phyloP scores from a whole-genome alignment of 2,888 invertebrate species.

The Andrena dorsata region DNA sequence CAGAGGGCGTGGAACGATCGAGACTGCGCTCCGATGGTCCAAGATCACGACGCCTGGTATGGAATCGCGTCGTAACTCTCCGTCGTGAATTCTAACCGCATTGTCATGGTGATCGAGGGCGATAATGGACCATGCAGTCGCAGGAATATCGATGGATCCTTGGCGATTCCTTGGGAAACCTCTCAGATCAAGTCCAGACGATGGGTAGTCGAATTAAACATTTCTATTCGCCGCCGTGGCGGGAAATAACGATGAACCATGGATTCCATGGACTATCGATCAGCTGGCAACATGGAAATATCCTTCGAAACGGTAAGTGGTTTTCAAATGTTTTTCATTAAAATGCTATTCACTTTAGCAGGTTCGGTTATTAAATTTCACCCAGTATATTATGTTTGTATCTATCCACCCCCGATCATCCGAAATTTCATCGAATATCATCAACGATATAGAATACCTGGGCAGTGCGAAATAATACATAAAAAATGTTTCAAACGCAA shows the following conservation, averaged over 20 bases:
- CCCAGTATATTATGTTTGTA: not conserved
- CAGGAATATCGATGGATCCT: constrained; percentile 54
- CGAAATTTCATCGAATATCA: not conserved
- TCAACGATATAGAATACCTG: not conserved
- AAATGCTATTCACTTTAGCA: no score
- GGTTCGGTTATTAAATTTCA: no score
- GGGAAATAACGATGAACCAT: no score
- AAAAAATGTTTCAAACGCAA: not conserved
- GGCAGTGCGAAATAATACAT: not conserved
- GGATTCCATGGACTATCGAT: no score
- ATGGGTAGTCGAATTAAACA: not conserved
- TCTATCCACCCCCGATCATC: no score
- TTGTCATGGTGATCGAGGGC: constrained; percentile 65
- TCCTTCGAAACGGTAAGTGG: no score
- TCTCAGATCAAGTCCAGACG: not conserved
- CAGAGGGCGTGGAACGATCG: not conserved
- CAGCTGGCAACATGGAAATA: no score
- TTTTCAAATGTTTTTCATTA: no score
- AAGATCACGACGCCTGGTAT: constrained; percentile 31
- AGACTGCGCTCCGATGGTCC: not conserved
- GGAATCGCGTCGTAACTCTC: constrained; percentile 47
- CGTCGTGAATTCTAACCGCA: constrained; percentile 61
- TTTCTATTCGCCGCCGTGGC: not conserved
- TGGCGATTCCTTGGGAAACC: constrained; percentile 9
- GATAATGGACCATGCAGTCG: constrained; percentile 52